Percentiles rank a stretch among this genome's conserved stretches.
Conservation (phyloP, 2,113 vertebrate species). For the Hemibagrus wyckioides region DNA sequence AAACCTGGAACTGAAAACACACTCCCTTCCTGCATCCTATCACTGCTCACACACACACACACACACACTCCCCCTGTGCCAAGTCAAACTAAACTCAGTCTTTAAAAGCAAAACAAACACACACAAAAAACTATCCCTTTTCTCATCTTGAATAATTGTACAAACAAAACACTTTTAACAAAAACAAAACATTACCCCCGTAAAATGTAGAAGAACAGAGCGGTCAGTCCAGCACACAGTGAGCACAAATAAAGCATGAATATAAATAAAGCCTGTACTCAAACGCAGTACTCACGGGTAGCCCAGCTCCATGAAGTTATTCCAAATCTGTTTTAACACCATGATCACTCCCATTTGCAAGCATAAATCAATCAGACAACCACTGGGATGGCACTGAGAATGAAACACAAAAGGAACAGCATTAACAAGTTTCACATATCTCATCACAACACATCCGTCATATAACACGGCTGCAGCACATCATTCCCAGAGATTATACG, state of each 20-base stretch:
- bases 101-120: neutral
- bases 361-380: conserved; percentile 98
- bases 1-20: conserved; percentile 33
- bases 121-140: neutral
- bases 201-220: neutral
- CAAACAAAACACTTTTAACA: neutral
- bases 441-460: neutral
- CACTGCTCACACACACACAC: neutral
- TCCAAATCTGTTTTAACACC: conserved; percentile 99
- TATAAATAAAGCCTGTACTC: neutral
- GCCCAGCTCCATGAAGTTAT: conserved; percentile 98
- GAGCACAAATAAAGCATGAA: conserved; percentile 21
- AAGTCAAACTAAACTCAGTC: neutral
- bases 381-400: conserved; percentile 92
- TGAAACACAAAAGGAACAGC: conserved; percentile 36
- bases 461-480: neutral
- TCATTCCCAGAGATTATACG: neutral
- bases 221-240: neutral
- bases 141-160: neutral
- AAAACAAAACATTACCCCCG: neutral
- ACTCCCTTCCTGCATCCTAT: neutral
- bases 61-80: neutral
- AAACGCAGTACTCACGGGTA: conserved; percentile 84
- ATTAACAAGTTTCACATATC: conserved; percentile 33
- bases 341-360: conserved; percentile 99